Conservation (phyloP, 2,797 vertebrate species). For the Streptopelia turtur region DNA sequence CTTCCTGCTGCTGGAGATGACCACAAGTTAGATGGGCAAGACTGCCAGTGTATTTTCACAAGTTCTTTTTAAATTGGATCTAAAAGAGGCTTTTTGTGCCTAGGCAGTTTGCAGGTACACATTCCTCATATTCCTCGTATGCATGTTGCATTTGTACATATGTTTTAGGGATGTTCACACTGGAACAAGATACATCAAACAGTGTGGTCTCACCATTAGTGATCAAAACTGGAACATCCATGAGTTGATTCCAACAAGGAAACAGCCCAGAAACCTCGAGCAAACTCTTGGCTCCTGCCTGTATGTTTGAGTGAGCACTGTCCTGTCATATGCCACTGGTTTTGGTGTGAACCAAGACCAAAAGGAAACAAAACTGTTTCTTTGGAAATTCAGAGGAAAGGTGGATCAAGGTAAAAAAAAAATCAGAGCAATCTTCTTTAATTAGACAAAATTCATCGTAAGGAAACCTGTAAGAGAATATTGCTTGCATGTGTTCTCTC, state of each 20-base stretch:
- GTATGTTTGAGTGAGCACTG: neutral
- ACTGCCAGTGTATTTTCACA: neutral
- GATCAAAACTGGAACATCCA: neutral
- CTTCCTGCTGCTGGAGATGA: neutral
- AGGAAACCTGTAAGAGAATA: neutral
- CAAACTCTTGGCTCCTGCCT: neutral
- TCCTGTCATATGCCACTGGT: neutral
- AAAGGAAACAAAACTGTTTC: neutral
- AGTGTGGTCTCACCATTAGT: neutral
- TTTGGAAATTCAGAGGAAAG: neutral
- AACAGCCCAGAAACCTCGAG: neutral
- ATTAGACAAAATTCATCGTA: neutral
- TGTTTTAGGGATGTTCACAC: neutral
- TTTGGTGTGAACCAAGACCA: neutral
- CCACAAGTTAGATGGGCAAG: neutral
- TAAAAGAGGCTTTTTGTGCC: neutral
- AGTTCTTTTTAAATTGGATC: neutral
- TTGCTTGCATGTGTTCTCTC: no score
- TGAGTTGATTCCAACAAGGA: neutral
- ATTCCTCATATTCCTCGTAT: neutral
- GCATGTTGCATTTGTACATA: neutral
- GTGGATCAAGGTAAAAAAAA: neutral
- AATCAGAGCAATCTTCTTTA: neutral
- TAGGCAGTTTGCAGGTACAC: rapidly evolving
- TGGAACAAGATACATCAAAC: neutral